phyloP scores from a whole-genome alignment of 92 coral and sea anemone species.

The Porites cylindrica region DNA sequence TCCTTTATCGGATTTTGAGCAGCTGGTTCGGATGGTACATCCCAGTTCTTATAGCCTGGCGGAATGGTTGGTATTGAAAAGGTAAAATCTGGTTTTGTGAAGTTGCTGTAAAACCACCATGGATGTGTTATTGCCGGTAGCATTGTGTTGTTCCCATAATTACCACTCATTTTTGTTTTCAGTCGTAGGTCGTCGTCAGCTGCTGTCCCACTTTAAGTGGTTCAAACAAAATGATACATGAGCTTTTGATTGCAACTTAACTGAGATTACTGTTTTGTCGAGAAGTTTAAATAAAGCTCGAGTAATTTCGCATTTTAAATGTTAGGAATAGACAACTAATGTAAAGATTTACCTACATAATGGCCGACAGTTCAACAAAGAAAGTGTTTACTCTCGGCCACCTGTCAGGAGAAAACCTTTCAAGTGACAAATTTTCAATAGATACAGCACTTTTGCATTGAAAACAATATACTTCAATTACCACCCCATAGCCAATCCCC shows the following conservation, averaged over 20 bases:
- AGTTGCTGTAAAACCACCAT: not conserved
- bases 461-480: too few relatives aligned
- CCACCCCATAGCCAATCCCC: too few relatives aligned
- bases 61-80: not conserved
- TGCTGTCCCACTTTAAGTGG: not conserved
- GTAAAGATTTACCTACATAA: too few relatives aligned
- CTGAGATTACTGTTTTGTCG: not conserved
- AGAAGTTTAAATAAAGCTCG: not conserved
- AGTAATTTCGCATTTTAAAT: not conserved
- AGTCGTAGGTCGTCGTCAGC: not conserved
- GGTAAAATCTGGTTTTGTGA: not conserved
- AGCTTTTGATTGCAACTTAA: not conserved
- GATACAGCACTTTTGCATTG: too few relatives aligned
- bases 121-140: not conserved
- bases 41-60: too few relatives aligned
- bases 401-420: too few relatives aligned
- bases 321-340: too few relatives aligned
- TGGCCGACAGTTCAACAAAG: too few relatives aligned
- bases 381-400: too few relatives aligned
- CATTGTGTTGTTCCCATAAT: not conserved
- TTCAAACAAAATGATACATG: not conserved
- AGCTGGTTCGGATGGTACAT: not conserved
- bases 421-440: too few relatives aligned
- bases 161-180: not conserved
- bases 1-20: not conserved